phyloP scores from a whole-genome alignment of 1,140 invertebrate species.

The Cecropterus lyciades region DNA sequence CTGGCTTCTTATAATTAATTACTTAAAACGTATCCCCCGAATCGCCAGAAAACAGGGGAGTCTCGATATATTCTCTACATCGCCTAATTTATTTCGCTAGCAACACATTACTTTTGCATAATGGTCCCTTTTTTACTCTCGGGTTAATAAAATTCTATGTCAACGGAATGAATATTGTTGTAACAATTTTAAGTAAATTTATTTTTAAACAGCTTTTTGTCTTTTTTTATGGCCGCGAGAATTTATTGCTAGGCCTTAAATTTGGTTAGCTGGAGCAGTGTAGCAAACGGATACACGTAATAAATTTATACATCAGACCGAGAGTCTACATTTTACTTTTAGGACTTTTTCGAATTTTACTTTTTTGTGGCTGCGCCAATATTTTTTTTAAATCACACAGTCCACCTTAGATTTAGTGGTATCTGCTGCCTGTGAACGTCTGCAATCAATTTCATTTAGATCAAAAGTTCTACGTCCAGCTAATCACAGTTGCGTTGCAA shows the following conservation, averaged over 20 bases:
- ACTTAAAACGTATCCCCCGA: constrained; percentile 41
- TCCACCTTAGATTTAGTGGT: no score
- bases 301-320: no score
- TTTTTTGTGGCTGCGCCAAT: no score
- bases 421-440: no score
- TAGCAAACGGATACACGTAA: no score
- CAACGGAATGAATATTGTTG: constrained; percentile 30
- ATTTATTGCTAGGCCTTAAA: constrained; percentile 8
- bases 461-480: no score
- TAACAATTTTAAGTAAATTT: constrained; percentile 28
- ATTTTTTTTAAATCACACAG: no score
- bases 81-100: constrained; percentile 25
- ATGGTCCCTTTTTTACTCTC: constrained; percentile 28
- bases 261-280: neutral
- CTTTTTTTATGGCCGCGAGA: constrained; percentile 15
- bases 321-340: no score
- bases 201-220: constrained; percentile 19
- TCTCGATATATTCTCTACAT: constrained; percentile 26
- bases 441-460: no score
- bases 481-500: no score
- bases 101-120: constrained; percentile 34
- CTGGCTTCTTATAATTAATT: constrained; percentile 46
- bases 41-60: constrained; percentile 26
- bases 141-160: constrained; percentile 30
- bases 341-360: no score